Base-by-base conservation (phyloP, 2,113 vertebrate species). In the Jaculus jaculus region DNA sequence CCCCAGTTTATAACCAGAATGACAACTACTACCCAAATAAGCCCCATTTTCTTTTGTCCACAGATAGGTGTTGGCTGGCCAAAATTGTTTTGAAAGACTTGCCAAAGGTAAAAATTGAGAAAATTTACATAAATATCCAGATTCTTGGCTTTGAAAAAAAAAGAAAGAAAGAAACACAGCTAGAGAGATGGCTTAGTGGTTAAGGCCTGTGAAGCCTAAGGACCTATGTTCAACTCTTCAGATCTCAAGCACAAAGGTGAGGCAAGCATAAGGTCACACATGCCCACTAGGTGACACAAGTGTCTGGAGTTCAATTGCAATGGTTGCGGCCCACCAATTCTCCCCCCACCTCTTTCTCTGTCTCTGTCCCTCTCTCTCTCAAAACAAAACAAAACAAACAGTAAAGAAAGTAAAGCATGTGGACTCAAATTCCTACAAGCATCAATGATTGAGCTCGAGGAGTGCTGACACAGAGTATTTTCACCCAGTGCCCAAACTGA, bases 41-140 rank as follows among this genome's bases (percentile, higher is more conserved):
- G 65, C 34, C 37, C 51, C 21, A 34, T 16, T 65, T 8, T 84
- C 60, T 81, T 81, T 74, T 87, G 7, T 37, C 24, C 32, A 60
- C 42, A 87, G 82, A 66, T 54, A n/a, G 37, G 11, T 47, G 72
- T 42, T 60, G 42, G 69, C 37, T 42, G 65, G 39, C 34, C 34
- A 65, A 17, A 2, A 60, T 2, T 86, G 17, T 74, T 86, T 32
- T 61, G 20, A 93, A 84, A 71, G 80, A 51, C 66, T 39, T 92
- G 84, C 79, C 34, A 86, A 42, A 92, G 28, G 83, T 83, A 94
- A 34, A 83, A 91, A 71, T 89, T 69, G 75, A 94, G 63, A 88
- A 85, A 60, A 60, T 73, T 69, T n/a, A 79, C 2, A 37, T 47
- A 89, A 85, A 82, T 71, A 65, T 74, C 8, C 7, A 86, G 10